Percentiles rank a stretch among this genome's conserved stretches.
phyloP scores from a whole-genome alignment of 53 echinoderm and acorn worm species.

The Antedon mediterranea region DNA sequence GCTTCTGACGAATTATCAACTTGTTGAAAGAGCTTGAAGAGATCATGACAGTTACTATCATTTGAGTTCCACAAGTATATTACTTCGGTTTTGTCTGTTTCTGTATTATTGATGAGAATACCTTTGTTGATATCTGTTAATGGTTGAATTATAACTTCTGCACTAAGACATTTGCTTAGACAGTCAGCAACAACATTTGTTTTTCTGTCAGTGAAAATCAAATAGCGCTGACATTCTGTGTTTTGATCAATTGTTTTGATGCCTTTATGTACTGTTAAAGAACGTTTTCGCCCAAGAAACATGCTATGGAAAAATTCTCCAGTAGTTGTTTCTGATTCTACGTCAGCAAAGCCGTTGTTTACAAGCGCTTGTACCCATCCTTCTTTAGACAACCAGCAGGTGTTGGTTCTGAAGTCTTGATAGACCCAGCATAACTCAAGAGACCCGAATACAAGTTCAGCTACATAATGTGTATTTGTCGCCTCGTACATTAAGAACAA shows the following conservation, averaged over 20 bases:
- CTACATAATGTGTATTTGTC: conserved; percentile 49
- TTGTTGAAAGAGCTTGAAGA: conserved; percentile 27
- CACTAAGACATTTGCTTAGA: background rate
- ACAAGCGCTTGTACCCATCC: conserved; percentile 43
- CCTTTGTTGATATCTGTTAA: background rate
- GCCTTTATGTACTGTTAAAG: too few species aligned
- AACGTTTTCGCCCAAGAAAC: conserved; percentile 55
- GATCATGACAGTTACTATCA: conserved; percentile 17
- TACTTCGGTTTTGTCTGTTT: too few species aligned
- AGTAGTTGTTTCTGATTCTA: conserved; percentile 52
- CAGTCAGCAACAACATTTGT: background rate
- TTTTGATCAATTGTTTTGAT: background rate
- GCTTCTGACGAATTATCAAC: conserved; percentile 16
- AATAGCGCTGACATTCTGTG: background rate
- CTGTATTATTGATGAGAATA: background rate
- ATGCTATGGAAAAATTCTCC: conserved; percentile 80
- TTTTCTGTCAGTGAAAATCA: background rate
- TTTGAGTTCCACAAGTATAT: conserved; percentile 15
- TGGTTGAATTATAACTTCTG: background rate
- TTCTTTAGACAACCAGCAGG: conserved; percentile 58
- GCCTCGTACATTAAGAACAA: conserved; percentile 58
- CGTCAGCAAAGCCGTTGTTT: conserved; percentile 45
- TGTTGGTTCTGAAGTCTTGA: conserved; percentile 56
- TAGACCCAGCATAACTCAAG: conserved; percentile 71
- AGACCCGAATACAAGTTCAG: conserved; percentile 72